Evolutionary conservation across 2,113 vertebrate species (phyloP).

Genomic region (Mionectes macconnelli): DNA sequence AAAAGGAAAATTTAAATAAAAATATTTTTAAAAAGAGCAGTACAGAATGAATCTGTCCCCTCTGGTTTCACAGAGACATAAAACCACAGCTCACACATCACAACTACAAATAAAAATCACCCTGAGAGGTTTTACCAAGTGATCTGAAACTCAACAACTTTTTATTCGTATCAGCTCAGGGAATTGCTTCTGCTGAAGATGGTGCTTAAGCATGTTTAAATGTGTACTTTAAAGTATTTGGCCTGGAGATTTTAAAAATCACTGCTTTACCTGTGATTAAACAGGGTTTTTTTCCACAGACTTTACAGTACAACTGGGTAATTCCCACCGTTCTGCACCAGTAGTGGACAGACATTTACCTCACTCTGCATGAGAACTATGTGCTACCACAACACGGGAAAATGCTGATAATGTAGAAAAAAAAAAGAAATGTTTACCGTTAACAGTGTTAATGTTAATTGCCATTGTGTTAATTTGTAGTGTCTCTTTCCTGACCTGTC

Average conservation of each 20-base stretch:
- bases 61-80: neutral
- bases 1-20: fast-evolving
- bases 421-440: neutral
- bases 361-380: neutral
- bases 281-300: neutral
- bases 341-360: neutral
- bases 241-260: neutral
- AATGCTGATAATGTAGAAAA: neutral
- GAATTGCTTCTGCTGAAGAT: neutral
- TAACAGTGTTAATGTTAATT: neutral
- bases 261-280: neutral
- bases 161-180: neutral
- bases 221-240: neutral
- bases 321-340: neutral
- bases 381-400: neutral
- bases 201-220: neutral
- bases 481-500: neutral
- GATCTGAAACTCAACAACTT: neutral
- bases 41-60: neutral
- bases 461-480: neutral
- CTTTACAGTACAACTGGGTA: neutral
- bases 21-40: neutral
- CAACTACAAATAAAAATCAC: neutral
- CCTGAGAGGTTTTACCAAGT: neutral
- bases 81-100: neutral